A percentile compares a stretch with the other conserved stretches of the same genome.
Conservation (phyloP, 1,140 invertebrate species). For the Theocolax elegans region DNA sequence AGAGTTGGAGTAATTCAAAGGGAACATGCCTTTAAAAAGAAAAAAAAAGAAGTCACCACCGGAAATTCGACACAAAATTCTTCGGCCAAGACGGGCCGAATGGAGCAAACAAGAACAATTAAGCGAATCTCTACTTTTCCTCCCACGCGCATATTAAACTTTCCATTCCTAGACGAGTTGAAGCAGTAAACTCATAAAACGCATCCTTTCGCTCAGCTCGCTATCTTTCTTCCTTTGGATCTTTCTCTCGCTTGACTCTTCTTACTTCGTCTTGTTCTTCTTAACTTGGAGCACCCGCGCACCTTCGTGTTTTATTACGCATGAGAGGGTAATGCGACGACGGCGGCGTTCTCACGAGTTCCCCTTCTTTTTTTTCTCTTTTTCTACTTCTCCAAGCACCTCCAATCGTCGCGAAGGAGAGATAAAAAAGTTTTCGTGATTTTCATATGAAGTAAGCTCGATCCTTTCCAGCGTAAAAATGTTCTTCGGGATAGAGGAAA, state of each 20-base stretch:
- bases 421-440: not conserved
- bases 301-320: not conserved
- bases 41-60: no score
- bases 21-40: no score
- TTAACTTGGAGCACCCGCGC: not conserved
- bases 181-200: slow-evolving; percentile 40
- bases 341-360: not conserved
- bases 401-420: not conserved
- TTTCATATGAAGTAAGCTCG: not conserved
- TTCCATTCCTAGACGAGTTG: slow-evolving; percentile 28
- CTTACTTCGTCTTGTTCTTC: not conserved
- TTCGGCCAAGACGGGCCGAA: not conserved
- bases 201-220: not conserved
- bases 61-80: slow-evolving; percentile 17
- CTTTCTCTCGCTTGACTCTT: not conserved
- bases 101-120: slow-evolving; percentile 25
- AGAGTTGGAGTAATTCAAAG: no score
- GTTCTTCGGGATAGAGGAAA: no score
- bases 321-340: not conserved
- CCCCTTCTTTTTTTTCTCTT: not conserved
- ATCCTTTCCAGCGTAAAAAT: not conserved
- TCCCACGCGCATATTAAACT: slow-evolving; percentile 22
- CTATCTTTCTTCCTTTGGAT: not conserved
- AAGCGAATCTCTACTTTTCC: slow-evolving; percentile 20
- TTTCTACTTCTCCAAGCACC: not conserved